Evolutionary conservation across 2,888 invertebrate genomes (phyloP), one percentile per base, ranked within the genome.

Genomic region (Nasonovia ribisnigri): DNA sequence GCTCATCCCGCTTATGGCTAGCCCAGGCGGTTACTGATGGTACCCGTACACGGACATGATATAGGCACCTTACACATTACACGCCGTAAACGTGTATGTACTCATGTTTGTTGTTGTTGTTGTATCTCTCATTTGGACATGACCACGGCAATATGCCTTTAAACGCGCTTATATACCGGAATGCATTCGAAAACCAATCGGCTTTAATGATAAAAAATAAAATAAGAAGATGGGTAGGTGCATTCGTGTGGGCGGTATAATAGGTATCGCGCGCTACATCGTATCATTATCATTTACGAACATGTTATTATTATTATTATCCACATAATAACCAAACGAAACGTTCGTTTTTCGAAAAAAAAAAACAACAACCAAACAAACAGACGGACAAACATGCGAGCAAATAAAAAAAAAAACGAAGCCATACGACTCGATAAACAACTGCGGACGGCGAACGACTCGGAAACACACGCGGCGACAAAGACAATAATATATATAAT

Each of bases 391-490:
- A 36, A 36, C 77, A 1, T 8, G n/a, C n/a, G 16, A 67, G 26
- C 6, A 26, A 57, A 51, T 51, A 11, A 10, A 46, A 46, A 51
- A 51, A 48, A 29, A 77, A 77, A 77, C 77, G 36, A 77, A 77
- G 20, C 36, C n/a, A n/a, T 67, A n/a, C n/a, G 13, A 4, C n/a
- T n/a, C 67, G 67, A 67, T n/a, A 67, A 67, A n/a, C 77, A 20
- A 16, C 36, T 6, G 77, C n/a, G 67, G 67, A 16, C 16, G 77
- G 77, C 36, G 77, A 36, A 77, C 8, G 77, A 54, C 88, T 48
- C 29, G 88, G 88, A 88, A 42, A 24, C 36, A 36, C 87, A 13
- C 36, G 42, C 42, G 87, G 87, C 16, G 88, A 88, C 88, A 88
- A 57, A 88, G 88, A 57, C 11, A 43, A 46, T 48, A 46, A 26